Evolutionary conservation across 92 coral and sea anemone species (phyloP), one percentile per base, ranked within the genome.

Genomic region (Pocillopora meandrina): DNA sequence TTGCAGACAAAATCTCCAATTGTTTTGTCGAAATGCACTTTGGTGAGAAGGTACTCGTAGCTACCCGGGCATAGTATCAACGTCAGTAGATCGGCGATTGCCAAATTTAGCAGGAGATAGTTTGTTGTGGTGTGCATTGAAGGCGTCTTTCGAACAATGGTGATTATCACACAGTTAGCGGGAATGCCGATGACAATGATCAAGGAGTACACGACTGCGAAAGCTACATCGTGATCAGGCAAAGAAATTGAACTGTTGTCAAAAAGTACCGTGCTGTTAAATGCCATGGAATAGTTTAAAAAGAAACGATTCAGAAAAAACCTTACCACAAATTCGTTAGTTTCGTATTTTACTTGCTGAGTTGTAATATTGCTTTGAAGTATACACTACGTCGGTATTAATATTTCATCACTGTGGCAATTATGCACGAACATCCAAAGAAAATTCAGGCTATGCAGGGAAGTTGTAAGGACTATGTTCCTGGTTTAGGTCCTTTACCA

Each of bases 51-150:
- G 71, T 71, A 72, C 34, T 82, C 79, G 35, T 82, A 82, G 9
- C 71, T 82, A 19, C 86, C 86, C 42, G 78, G 79, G 35, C 86
- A 82, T 19, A 82, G 36, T 23, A 73, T 14, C 42, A 71, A 33
- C 4, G 86, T 82, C 36, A 60, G 23, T 20, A 82, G 59, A 82
- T 82, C 86, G 19, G 86, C 79, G 12, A 82, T 61, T 8, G 86
- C 79, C 59, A 82, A 59, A 20, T 82, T 82, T 60, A 21, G 58
- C 2, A 82, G 23, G 12, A 82, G 86, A n/a, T 26, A 72, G 79
- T 82, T 82, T 70, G 86, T 82, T 47, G 79, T 73, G 26, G 86
- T 71, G 79, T 82, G 86, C 86, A 82, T 82, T 12, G 86, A 60
- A 65, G 79, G 79, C 9, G 86, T 71, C 72, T 72, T 82, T 73